Conservation (phyloP, 2,113 vertebrate genomes). For the Microcebus griseorufus region DNA sequence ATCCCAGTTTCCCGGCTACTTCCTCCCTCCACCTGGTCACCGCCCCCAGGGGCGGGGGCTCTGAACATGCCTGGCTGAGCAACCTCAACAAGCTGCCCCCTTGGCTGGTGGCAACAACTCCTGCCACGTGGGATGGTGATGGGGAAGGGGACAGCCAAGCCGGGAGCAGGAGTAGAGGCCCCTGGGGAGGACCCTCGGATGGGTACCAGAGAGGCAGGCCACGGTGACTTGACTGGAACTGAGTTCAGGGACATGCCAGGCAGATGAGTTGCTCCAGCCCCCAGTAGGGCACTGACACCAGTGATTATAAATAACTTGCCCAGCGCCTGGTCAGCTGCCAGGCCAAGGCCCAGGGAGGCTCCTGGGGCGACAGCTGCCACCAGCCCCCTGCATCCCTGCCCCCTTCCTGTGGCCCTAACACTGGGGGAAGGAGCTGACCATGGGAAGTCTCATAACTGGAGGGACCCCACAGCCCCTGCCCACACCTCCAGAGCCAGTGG, state of each 20-base stretch:
- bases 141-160: no score
- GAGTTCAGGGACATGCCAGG: background rate
- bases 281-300: constrained; percentile 42
- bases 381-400: background rate
- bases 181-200: background rate
- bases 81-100: background rate
- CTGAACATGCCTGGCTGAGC: background rate
- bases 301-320: constrained; percentile 71
- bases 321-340: background rate
- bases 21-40: background rate
- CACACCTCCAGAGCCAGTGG: background rate
- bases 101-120: background rate
- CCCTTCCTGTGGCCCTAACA: background rate
- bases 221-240: background rate
- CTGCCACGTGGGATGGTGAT: background rate
- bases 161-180: no score
- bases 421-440: background rate
- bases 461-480: background rate
- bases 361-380: background rate
- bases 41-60: background rate
- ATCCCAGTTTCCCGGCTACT: background rate
- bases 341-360: background rate
- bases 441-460: background rate
- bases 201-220: background rate
- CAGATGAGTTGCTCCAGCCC: background rate